Conservation (phyloP, 2,113 vertebrate species). For the Gopherus evgoodei region DNA sequence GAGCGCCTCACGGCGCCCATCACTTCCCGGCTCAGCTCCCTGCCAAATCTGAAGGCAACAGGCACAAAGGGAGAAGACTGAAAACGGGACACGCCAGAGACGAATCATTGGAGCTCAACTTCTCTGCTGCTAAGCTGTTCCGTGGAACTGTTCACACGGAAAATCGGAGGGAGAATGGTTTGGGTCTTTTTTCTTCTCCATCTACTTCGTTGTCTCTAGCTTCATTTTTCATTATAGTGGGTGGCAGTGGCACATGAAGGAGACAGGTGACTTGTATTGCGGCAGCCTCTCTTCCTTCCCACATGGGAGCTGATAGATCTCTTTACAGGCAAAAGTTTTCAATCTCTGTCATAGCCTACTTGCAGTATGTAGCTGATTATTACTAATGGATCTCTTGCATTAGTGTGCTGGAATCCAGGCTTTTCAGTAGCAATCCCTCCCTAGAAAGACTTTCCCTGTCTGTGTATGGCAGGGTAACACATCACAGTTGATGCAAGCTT, state of each 20-base stretch:
- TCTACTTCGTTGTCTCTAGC: neutral
- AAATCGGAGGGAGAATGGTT: no score
- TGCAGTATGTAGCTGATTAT: neutral
- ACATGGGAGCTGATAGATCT: neutral
- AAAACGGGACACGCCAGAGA: no score
- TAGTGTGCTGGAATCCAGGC: neutral
- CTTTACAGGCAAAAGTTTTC: neutral
- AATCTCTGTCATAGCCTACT: neutral
- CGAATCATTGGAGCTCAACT: no score
- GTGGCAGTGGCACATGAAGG: neutral
- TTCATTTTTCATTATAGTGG: neutral
- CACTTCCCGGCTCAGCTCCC: neutral
- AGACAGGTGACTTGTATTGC: neutral
- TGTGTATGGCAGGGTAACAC: neutral
- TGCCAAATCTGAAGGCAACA: neutral
- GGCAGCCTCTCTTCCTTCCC: neutral
- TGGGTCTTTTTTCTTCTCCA: no score
- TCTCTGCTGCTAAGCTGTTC: neutral
- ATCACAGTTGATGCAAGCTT: neutral
- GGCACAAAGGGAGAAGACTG: no score
- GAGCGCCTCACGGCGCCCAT: no score
- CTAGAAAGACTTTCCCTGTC: neutral
- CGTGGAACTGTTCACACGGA: neutral
- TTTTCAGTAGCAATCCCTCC: neutral
- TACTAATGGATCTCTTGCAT: neutral